Base-by-base conservation (phyloP, 2,888 invertebrate species). In the Drosophila rellima region DNA sequence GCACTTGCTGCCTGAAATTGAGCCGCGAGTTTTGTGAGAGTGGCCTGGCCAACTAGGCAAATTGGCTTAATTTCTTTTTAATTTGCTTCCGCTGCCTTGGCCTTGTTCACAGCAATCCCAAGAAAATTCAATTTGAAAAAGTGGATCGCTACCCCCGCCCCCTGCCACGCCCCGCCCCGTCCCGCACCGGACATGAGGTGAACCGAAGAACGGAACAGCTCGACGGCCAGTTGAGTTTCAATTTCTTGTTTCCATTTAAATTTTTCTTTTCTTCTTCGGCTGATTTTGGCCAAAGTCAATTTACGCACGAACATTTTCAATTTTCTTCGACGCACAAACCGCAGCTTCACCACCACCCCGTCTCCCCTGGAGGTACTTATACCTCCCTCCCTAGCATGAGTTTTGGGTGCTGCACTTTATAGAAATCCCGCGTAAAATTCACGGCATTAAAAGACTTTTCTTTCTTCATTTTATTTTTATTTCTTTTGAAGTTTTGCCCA, bases 61-160 rank as follows among this genome's bases (percentile, higher is more conserved):
- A 91, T 91, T 91, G 91, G 91, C 89, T 91, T 91, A 91, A 91
- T 91, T 91, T 91, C 90, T 91, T 91, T 91, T 91, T 91, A 91
- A 91, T 91, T 91, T 91, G 88, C 90, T 91, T 77, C 88, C 85
- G 85, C 78, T 82, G 68, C 72, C 80, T 78, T 44, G 52, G 52
- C 69, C 37, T 40, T 50, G 45, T 51, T 59, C 65, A 56, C 57
- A 68, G 77, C 69, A 72, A 68, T 75, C 71, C 42, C 39, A 65
- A 45, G 63, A 74, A 78, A 89, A 89, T 89, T 89, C 86, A 89
- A 90, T 89, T 89, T 89, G 65, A 89, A 89, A 81, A 88, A 89
- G 80, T 89, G 88, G 76, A 44, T 55, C 55, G 54, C 42, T 18
- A 8, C 4, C 39, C 2, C 39, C 15, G 5, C 10, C 44, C n/a